Evolutionary conservation across 2,888 invertebrate species (phyloP).

Genomic region (Digitonthophagus gazella): DNA sequence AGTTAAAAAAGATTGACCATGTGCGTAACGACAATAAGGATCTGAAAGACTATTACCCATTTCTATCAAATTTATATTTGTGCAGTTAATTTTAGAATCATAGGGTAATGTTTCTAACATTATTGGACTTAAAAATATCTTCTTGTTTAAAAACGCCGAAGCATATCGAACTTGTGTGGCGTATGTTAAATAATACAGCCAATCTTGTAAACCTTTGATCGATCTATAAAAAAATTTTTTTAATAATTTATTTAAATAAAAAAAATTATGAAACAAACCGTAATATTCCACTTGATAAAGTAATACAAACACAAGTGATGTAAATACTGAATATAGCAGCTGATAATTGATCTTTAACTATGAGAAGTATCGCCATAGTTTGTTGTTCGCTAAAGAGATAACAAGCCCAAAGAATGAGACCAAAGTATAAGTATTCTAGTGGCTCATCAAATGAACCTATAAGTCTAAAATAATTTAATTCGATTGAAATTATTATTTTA

Average conservation of each 20-base stretch:
- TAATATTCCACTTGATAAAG: constrained; percentile 73
- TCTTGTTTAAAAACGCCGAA: constrained; percentile 70
- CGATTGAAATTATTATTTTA: background rate
- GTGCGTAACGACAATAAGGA: constrained; percentile 65
- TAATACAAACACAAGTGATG: constrained; percentile 68
- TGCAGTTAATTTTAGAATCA: constrained; percentile 58
- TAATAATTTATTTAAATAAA: no score
- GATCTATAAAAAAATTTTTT: constrained; percentile 63
- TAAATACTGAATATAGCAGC: constrained; percentile 79
- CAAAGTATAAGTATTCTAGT: constrained; percentile 65
- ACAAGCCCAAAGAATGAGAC: constrained; percentile 78
- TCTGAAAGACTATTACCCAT: constrained; percentile 53
- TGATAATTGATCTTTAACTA: constrained; percentile 73
- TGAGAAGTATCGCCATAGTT: constrained; percentile 76
- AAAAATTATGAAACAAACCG: constrained; percentile 54
- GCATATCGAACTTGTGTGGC: constrained; percentile 78
- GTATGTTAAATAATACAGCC: constrained; percentile 78
- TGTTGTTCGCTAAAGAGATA: constrained; percentile 84
- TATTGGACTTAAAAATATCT: constrained; percentile 61
- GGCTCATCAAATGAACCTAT: constrained; percentile 58
- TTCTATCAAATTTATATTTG: constrained; percentile 56
- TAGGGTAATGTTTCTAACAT: constrained; percentile 53
- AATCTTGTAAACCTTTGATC: constrained; percentile 74
- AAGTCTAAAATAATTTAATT: constrained; percentile 48
- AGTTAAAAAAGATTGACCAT: constrained; percentile 68